A percentile compares a stretch with the other conserved stretches of the same genome.
Evolutionary conservation across 2,797 vertebrate species (phyloP).

Genomic region (Pagetopsis macropterus): DNA sequence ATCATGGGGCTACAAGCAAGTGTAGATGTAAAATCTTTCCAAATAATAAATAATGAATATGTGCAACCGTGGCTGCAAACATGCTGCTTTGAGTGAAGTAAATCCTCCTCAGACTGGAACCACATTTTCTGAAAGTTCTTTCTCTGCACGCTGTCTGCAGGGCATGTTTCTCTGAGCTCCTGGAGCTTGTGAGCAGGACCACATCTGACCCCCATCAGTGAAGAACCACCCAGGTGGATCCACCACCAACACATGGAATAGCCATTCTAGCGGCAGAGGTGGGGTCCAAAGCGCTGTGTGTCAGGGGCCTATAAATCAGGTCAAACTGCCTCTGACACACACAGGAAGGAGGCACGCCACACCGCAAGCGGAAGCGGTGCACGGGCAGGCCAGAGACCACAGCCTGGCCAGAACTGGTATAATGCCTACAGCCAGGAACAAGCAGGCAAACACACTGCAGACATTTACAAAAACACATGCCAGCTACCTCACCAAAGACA

Average conservation of each 20-base stretch:
- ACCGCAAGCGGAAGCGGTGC: slow-evolving; percentile 71
- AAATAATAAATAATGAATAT: background rate
- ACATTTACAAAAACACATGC: slow-evolving; percentile 56
- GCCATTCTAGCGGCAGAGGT: slow-evolving; percentile 77
- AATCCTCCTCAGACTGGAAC: slow-evolving; percentile 29
- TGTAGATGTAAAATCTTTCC: background rate
- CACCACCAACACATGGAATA: slow-evolving; percentile 83
- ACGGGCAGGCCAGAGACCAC: slow-evolving; percentile 71
- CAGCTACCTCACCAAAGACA: slow-evolving; percentile 45
- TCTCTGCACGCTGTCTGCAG: slow-evolving; percentile 58
- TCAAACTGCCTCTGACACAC: slow-evolving; percentile 78
- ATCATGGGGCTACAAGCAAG: background rate
- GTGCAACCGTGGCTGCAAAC: slow-evolving; percentile 14
- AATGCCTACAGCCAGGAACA: slow-evolving; percentile 51
- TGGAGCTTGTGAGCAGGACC: slow-evolving; percentile 67
- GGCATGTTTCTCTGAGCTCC: slow-evolving; percentile 66
- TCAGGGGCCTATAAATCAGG: slow-evolving; percentile 82
- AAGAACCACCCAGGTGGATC: slow-evolving; percentile 83
- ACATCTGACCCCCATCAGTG: slow-evolving; percentile 83
- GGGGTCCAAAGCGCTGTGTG: slow-evolving; percentile 74
- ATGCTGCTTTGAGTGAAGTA: slow-evolving; percentile 37
- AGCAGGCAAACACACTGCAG: slow-evolving; percentile 57
- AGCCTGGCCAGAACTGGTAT: slow-evolving; percentile 61
- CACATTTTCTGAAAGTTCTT: slow-evolving; percentile 53
- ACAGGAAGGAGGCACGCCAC: slow-evolving; percentile 79